A percentile compares a stretch with the other conserved stretches of the same genome.
Evolutionary conservation across 1,140 invertebrate genomes (phyloP).

Genomic region (Drosophila ogumai): DNA sequence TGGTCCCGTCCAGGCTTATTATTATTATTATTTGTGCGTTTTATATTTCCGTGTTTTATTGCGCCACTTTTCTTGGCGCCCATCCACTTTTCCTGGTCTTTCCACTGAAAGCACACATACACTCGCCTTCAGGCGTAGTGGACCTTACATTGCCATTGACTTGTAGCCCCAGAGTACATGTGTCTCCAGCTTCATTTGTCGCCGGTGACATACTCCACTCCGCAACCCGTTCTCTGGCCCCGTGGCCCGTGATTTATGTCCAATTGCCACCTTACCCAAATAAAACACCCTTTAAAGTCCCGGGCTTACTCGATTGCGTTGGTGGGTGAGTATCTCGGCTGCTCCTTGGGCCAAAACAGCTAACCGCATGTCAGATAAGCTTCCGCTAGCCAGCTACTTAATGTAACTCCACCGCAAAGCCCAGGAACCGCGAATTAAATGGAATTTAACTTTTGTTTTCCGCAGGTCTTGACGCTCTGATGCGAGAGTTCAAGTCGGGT

Average conservation of each 20-base stretch:
- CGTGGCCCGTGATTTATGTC: slow-evolving; percentile 60
- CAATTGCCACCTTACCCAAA: slow-evolving; percentile 31
- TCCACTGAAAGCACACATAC: slow-evolving; percentile 11
- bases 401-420: slow-evolving; percentile 7
- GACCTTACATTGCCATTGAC: slow-evolving; percentile 62
- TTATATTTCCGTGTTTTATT: slow-evolving; percentile 83
- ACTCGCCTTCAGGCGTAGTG: not conserved
- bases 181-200: slow-evolving; percentile 73
- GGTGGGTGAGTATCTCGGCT: slow-evolving; percentile 45
- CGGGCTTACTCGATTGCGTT: slow-evolving; percentile 38
- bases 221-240: slow-evolving; percentile 23
- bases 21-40: slow-evolving; percentile 80
- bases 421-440: not conserved
- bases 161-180: slow-evolving; percentile 49
- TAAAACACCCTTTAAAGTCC: slow-evolving; percentile 56
- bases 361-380: slow-evolving; percentile 65
- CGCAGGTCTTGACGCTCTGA: slow-evolving; percentile 85
- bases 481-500: slow-evolving; percentile 82
- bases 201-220: slow-evolving; percentile 53
- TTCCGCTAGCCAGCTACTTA: slow-evolving; percentile 29
- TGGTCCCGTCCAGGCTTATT: slow-evolving; percentile 65
- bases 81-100: slow-evolving; percentile 17
- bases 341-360: slow-evolving; percentile 38
- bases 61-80: slow-evolving; percentile 66
- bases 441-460: not conserved